Evolutionary conservation across 1,140 invertebrate genomes (phyloP), one percentile per base, ranked within the genome.

Genomic region (Mamestra configurata): DNA sequence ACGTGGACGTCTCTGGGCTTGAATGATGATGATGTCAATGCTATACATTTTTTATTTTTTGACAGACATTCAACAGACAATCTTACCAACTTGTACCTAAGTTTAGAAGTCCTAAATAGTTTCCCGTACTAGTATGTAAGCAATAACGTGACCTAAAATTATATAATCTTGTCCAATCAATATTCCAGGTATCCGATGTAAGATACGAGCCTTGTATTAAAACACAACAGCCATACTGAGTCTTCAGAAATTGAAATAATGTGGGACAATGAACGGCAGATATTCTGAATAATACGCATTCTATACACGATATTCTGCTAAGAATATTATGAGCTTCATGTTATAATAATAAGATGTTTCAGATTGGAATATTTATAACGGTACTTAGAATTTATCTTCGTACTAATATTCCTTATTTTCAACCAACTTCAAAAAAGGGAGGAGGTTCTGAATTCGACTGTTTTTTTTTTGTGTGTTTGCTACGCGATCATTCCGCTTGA

Each of bases 201-300:
- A 40, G 61, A 66, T 37, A 37, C 15, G n/a, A 15, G 11, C 3
- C 22, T 37, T 40, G 18, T 40, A 57, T 22, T n/a, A 11, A 66
- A 13, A 37, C 15, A n/a, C 43, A 6, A 15, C 35, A 40, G 8
- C n/a, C 18, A 66, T 18, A 40, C 18, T 4, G 11, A 40, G 35
- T 10, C 35, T 66, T 22, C 35, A 66, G 61, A 66, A 49, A 66
- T 66, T 66, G 35, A 66, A 66, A 22, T 66, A 37, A 66, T 66
- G 35, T 66, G 35, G 61, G 61, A 40, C 61, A 66, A 40, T 66
- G 61, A 40, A 66, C 61, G 61, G 35, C 35, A 40, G 10, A 37
- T 40, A 40, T 66, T 66, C 35, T 40, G 61, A 66, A 66, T 66
- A 40, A 66, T 40, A 37, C 35, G 61, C 61, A 66, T 40, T 20